These are phyloP conservation scores for Nerophis lumbriciformis DNA, from an alignment of 2,113 vertebrate genomes.

Conservation along the genomic window DNA sequence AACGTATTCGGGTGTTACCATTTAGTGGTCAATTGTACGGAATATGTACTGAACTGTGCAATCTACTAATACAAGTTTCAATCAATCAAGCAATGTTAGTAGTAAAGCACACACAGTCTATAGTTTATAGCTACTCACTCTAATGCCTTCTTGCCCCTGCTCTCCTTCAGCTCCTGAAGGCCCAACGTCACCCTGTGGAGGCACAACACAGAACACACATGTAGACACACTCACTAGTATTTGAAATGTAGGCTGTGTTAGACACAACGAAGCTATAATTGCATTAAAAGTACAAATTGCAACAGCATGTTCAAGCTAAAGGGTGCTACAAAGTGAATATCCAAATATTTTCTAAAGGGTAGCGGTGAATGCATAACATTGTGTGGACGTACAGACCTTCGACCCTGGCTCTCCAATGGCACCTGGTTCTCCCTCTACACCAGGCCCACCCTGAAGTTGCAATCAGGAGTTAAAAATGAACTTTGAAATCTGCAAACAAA, in stretches of 20 bases:
- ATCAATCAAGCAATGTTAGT: too few species aligned
- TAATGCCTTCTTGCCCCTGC: conserved; percentile 77
- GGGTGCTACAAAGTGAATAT: not conserved
- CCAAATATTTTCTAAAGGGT: conserved; percentile 8
- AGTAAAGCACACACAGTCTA: not conserved
- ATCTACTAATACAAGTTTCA: too few species aligned
- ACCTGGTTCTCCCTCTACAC: conserved; percentile 84
- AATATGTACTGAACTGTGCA: too few species aligned
- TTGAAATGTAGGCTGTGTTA: not conserved
- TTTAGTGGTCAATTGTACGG: too few species aligned
- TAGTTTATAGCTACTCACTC: conserved; percentile 73
- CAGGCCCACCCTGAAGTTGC: conserved; percentile 79
- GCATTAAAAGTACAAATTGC: not conserved
- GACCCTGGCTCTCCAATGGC: conserved; percentile 81
- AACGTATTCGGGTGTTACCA: too few species aligned
- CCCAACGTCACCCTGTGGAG: conserved; percentile 77
- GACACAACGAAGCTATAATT: not conserved
- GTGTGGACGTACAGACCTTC: conserved; percentile 71
- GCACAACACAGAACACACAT: conserved; percentile 33
- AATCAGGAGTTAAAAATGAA: not conserved
- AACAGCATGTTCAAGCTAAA: conserved; percentile 3
- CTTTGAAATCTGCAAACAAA: not conserved
- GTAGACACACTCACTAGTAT: not conserved
- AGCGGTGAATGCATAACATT: not conserved
- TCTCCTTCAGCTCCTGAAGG: conserved; percentile 75